Percentiles rank a stretch among this genome's conserved stretches.
phyloP scores from a whole-genome alignment of 2,888 invertebrate species.

The Synanthedon andrenaeformis region DNA sequence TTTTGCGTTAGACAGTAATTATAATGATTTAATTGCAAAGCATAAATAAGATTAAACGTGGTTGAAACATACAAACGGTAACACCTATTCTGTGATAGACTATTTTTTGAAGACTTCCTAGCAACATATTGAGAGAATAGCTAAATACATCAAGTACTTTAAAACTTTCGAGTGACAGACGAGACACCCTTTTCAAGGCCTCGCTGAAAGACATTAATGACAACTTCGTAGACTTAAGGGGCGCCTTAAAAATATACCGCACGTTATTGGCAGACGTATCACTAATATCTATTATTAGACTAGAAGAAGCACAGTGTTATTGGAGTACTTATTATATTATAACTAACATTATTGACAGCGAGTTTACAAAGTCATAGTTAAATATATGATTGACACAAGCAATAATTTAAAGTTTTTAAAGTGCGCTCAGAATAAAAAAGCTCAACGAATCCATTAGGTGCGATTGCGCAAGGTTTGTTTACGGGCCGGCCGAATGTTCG shows the following conservation, averaged over 20 bases:
- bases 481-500: constrained; percentile 42
- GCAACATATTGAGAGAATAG: no score
- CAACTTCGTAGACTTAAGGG: neutral
- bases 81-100: no score
- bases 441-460: constrained; percentile 20
- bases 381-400: no score
- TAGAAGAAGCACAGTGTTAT: neutral
- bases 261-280: constrained; percentile 5
- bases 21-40: no score
- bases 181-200: constrained; percentile 1
- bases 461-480: constrained; percentile 59
- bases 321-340: no score
- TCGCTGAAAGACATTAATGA: constrained; percentile 5
- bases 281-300: constrained; percentile 4
- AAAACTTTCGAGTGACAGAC: neutral
- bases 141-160: neutral
- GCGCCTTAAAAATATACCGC: neutral
- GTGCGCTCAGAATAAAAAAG: constrained; percentile 4
- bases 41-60: no score
- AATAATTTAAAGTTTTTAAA: neutral
- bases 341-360: no score
- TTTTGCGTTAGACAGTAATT: no score
- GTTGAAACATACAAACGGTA: no score
- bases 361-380: no score
- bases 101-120: no score